phyloP scores from a whole-genome alignment of 2,888 invertebrate genomes.

The Agonopterix alstromeriana region DNA sequence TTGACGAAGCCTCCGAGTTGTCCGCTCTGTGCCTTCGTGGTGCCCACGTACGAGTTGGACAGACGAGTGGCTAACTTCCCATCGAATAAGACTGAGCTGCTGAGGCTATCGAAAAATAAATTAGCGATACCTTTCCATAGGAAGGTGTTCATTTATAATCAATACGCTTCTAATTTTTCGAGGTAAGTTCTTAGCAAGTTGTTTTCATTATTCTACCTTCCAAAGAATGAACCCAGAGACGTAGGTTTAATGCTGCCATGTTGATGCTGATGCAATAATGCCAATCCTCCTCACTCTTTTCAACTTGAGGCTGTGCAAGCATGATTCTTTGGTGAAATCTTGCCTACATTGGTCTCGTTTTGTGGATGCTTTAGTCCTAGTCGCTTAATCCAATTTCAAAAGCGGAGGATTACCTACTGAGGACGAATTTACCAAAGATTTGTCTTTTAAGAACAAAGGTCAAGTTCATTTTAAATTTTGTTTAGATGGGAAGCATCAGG shows the following conservation, averaged over 20 bases:
- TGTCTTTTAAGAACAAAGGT: no score
- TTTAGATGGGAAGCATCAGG: conserved; percentile 78
- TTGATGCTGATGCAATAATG: neutral
- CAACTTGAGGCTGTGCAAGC: no score
- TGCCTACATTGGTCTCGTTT: no score
- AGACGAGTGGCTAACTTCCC: conserved; percentile 85
- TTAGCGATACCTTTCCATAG: conserved; percentile 93
- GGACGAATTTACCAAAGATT: no score
- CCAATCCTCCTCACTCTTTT: no score
- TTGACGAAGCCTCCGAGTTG: conserved; percentile 76
- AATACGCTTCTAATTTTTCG: conserved; percentile 93
- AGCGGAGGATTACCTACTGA: no score
- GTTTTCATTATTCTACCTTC: neutral
- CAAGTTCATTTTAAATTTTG: neutral
- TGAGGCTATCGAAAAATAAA: conserved; percentile 85
- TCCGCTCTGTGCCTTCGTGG: conserved; percentile 88
- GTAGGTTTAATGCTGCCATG: neutral
- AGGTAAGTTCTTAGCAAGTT: conserved; percentile 72
- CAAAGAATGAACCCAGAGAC: no score
- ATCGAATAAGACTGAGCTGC: conserved; percentile 85
- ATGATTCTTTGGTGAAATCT: no score
- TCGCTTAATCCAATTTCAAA: no score
- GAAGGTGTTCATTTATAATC: conserved; percentile 94
- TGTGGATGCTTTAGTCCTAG: no score
- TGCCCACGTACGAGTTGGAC: conserved; percentile 93